Percentiles rank a stretch among this genome's conserved stretches.
phyloP scores from a whole-genome alignment of 2,888 invertebrate species.

The Rhogogaster chlorosoma region DNA sequence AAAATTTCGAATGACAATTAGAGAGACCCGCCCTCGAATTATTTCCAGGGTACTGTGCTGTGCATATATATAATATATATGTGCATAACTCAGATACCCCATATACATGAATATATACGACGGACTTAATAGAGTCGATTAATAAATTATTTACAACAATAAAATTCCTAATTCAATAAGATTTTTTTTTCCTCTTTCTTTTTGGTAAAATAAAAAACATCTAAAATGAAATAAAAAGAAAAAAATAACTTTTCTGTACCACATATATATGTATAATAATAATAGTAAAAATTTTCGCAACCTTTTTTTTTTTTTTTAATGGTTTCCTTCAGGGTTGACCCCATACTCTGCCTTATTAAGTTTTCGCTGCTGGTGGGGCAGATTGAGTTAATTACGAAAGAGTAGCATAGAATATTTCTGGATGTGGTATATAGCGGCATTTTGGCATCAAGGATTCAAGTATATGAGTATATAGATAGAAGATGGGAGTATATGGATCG shows the following conservation, averaged over 20 bases:
- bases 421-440: background rate
- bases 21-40: background rate
- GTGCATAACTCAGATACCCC: background rate
- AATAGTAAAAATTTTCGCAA: background rate
- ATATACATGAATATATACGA: background rate
- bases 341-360: constrained; percentile 28
- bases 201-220: too few relatives aligned
- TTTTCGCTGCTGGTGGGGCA: constrained; percentile 53
- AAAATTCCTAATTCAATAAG: background rate
- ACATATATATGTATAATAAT: background rate
- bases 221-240: too few relatives aligned
- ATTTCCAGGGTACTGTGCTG: background rate
- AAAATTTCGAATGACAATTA: background rate
- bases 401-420: background rate
- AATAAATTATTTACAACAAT: background rate
- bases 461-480: background rate
- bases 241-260: too few relatives aligned
- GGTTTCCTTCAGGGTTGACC: constrained; percentile 8
- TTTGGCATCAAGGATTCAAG: background rate
- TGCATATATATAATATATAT: background rate
- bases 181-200: background rate
- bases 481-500: constrained; percentile 6
- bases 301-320: background rate
- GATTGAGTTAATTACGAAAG: constrained; percentile 5
- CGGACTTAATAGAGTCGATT: background rate